Conservation (phyloP, 2,797 vertebrate genomes). For the Triplophysa bombifrons region DNA sequence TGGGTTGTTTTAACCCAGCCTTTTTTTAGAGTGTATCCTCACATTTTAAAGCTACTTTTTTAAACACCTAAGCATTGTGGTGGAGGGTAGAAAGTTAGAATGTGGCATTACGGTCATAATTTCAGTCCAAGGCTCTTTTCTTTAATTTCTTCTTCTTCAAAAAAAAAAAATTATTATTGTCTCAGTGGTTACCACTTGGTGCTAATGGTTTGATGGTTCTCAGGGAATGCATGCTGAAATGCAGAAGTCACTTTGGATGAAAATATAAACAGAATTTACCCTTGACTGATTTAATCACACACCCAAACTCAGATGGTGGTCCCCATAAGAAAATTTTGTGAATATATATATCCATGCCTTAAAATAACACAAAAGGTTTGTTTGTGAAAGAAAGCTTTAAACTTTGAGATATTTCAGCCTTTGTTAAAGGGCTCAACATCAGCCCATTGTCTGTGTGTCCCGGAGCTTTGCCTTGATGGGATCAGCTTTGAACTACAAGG, state of each 20-base stretch:
- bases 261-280: background rate
- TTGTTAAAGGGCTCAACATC: background rate
- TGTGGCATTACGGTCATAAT: no score
- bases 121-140: no score
- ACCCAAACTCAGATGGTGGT: background rate
- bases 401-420: background rate
- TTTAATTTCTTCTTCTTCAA: no score
- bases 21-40: no score
- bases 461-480: slow-evolving; percentile 5
- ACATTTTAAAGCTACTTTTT: no score
- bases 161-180: no score
- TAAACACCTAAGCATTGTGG: no score
- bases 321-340: background rate
- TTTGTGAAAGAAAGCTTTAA: background rate
- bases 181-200: no score
- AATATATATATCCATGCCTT: background rate
- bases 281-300: background rate
- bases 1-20: no score
- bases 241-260: background rate
- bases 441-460: background rate
- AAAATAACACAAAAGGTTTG: background rate
- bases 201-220: no score
- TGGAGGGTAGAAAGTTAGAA: no score
- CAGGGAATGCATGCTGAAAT: background rate
- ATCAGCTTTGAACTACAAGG: slow-evolving; percentile 34